Percentiles rank a stretch among this genome's conserved stretches.
phyloP scores from a whole-genome alignment of 2,888 invertebrate genomes.

The Euplexia lucipara region DNA sequence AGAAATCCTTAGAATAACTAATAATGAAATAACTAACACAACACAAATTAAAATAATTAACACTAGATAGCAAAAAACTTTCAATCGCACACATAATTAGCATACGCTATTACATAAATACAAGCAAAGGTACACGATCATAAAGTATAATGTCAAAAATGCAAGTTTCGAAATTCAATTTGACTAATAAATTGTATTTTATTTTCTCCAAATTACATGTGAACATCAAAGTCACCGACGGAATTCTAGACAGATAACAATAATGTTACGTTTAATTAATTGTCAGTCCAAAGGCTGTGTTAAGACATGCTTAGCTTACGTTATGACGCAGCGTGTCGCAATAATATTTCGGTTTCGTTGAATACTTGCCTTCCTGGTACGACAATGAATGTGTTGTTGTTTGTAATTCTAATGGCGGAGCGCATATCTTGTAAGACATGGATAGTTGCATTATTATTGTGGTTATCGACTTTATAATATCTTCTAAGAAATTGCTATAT shows the following conservation, averaged over 20 bases:
- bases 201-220: conserved; percentile 30
- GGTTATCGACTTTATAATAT: conserved; percentile 25
- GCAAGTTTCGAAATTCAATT: conserved; percentile 42
- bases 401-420: conserved; percentile 24
- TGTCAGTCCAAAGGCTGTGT: conserved; percentile 51
- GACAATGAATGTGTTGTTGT: not conserved
- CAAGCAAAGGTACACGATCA: conserved; percentile 27
- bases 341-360: not conserved
- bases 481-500: conserved; percentile 24
- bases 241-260: conserved; percentile 55
- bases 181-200: conserved; percentile 40
- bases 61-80: conserved; percentile 25
- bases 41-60: conserved; percentile 38
- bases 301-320: conserved; percentile 47
- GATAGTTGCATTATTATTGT: conserved; percentile 12
- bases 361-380: conserved; percentile 21
- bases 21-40: conserved; percentile 30
- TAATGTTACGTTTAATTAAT: conserved; percentile 61
- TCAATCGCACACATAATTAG: conserved; percentile 30
- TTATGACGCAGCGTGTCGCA: conserved; percentile 12
- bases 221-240: conserved; percentile 55
- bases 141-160: conserved; percentile 41
- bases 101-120: conserved; percentile 38
- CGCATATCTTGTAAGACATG: conserved; percentile 9
- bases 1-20: not conserved